Percentiles rank a stretch among this genome's conserved stretches.
These are phyloP conservation scores for Balaeniceps rex DNA, from an alignment of 2,113 vertebrate species.

Conservation along the genomic window DNA sequence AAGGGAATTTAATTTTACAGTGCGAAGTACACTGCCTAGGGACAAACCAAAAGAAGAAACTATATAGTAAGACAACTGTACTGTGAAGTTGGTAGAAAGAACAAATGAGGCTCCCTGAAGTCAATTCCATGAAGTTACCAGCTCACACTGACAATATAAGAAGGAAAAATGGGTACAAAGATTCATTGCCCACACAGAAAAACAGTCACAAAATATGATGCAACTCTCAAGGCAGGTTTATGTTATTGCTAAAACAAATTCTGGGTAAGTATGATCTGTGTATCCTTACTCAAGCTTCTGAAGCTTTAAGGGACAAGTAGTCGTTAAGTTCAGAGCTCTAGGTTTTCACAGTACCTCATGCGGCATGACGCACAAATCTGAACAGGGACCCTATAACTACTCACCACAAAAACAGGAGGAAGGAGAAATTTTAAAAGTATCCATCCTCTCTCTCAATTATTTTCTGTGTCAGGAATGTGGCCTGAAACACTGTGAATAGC, in stretches of 20 bases:
- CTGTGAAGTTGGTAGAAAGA: not conserved
- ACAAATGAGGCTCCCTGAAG: not conserved
- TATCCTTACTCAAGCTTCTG: not conserved
- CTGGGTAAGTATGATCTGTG: not conserved
- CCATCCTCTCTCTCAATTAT: not conserved
- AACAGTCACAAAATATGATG: not conserved
- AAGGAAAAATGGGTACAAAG: not conserved
- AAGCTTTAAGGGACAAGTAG: not conserved
- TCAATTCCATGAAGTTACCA: not conserved
- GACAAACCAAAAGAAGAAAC: not conserved
- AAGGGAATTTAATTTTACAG: not conserved
- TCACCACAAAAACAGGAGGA: not conserved
- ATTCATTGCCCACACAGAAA: not conserved
- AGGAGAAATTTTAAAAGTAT: not conserved
- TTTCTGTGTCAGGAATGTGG: not conserved
- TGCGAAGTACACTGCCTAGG: not conserved
- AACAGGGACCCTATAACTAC: not conserved
- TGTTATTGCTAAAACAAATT: not conserved
- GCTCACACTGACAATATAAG: not conserved
- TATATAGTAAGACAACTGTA: not conserved
- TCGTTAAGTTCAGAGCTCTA: not conserved
- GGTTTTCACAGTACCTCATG: not conserved
- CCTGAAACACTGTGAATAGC: not conserved
- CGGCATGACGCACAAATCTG: not conserved
- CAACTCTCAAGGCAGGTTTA: not conserved